phyloP scores from a whole-genome alignment of 1,140 invertebrate species.

The Diorhabda sublineata region DNA sequence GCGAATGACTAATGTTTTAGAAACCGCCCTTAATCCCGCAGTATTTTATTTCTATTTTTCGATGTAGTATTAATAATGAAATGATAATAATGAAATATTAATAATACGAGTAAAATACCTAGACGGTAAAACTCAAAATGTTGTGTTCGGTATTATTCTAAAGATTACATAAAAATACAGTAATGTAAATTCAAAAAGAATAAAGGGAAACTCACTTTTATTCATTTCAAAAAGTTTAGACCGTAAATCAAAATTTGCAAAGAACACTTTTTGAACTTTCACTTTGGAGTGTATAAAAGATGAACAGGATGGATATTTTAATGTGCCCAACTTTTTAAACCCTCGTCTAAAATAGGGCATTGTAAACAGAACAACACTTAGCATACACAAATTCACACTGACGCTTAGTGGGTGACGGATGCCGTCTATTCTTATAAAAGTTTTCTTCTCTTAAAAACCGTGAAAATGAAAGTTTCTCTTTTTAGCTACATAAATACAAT shows the following conservation, averaged over 20 bases:
- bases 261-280: constrained; percentile 40
- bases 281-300: constrained; percentile 29
- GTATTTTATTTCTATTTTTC: neutral
- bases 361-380: constrained; percentile 30
- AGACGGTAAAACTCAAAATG: too few relatives aligned
- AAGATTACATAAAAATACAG: neutral
- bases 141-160: too few relatives aligned
- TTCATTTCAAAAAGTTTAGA: constrained; percentile 24
- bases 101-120: too few relatives aligned
- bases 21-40: neutral
- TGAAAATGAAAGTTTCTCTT: constrained; percentile 21
- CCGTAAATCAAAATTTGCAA: constrained; percentile 40
- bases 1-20: neutral
- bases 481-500: neutral
- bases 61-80: too few relatives aligned
- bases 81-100: too few relatives aligned
- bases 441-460: constrained; percentile 19
- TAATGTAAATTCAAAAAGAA: neutral
- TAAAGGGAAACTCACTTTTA: constrained; percentile 4
- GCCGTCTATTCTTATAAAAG: constrained; percentile 25
- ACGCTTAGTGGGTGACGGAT: constrained; percentile 5
- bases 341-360: constrained; percentile 29
- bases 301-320: constrained; percentile 30
- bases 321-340: constrained; percentile 29
- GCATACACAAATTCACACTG: constrained; percentile 8